These are phyloP conservation scores for Gastrophysa polygoni DNA, from an alignment of 2,888 invertebrate species.

Conservation along the genomic window DNA sequence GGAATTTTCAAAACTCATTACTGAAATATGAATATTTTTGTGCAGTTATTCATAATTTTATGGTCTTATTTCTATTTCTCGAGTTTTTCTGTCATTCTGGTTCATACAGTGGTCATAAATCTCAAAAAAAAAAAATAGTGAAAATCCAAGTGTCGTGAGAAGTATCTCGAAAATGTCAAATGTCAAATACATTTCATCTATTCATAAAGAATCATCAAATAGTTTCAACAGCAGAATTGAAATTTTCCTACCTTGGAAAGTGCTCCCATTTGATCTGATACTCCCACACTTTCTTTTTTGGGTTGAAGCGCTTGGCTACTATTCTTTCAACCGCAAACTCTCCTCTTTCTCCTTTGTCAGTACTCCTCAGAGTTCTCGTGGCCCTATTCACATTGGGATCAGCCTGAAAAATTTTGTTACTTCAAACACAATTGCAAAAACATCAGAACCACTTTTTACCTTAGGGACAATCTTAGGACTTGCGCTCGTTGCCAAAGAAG, in stretches of 20 bases:
- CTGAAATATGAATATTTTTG: too few species aligned
- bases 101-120: too few species aligned
- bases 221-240: not conserved
- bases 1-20: too few species aligned
- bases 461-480: constrained; percentile 17
- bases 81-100: too few species aligned
- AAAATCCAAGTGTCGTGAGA: too few species aligned
- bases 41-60: too few species aligned
- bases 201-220: too few species aligned
- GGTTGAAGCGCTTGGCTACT: constrained; percentile 82
- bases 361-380: constrained; percentile 37
- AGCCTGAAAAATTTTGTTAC: constrained; percentile 25
- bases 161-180: too few species aligned
- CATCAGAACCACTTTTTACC: not conserved
- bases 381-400: constrained; percentile 39
- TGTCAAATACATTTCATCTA: too few species aligned
- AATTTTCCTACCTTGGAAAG: constrained; percentile 63
- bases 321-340: constrained; percentile 84
- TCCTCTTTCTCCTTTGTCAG: constrained; percentile 51
- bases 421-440: too few species aligned
- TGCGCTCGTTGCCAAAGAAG: not conserved
- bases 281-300: constrained; percentile 75
- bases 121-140: too few species aligned
- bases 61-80: too few species aligned
- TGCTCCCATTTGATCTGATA: constrained; percentile 88